Conservation (phyloP, 2,797 vertebrate genomes). For the Valencia hispanica region DNA sequence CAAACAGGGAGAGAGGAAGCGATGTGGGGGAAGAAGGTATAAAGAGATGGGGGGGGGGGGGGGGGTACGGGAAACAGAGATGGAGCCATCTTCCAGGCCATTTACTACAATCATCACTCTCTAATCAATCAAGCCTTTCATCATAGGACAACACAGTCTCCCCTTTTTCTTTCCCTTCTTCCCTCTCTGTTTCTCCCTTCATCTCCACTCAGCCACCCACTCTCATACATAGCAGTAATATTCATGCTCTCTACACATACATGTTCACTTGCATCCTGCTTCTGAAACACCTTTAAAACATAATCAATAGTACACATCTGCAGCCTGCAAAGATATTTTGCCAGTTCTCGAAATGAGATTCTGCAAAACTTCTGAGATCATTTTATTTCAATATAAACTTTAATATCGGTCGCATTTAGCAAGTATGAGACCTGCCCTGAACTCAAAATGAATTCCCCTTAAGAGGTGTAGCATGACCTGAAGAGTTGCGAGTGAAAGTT, state of each 20-base stretch:
- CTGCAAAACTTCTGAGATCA: not conserved
- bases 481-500: slow-evolving; percentile 40
- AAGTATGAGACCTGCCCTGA: slow-evolving; percentile 1
- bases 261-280: slow-evolving; percentile 23
- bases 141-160: slow-evolving; percentile 80
- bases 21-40: slow-evolving; percentile 74
- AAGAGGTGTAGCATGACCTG: slow-evolving; percentile 45
- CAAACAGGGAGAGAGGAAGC: slow-evolving; percentile 59
- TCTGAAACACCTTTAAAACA: slow-evolving; percentile 3
- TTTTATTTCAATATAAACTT: not conserved
- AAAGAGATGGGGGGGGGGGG: slow-evolving; percentile 78
- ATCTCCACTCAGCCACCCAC: slow-evolving; percentile 59
- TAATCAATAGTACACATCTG: not conserved
- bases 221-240: slow-evolving; percentile 53
- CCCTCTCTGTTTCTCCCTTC: slow-evolving; percentile 47
- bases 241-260: slow-evolving; percentile 34
- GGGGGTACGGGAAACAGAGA: slow-evolving; percentile 74
- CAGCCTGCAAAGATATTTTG: not conserved
- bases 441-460: slow-evolving; percentile 21
- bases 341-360: not conserved
- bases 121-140: slow-evolving; percentile 89
- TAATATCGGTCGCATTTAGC: slow-evolving; percentile 3
- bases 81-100: slow-evolving; percentile 85
- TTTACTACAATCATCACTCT: slow-evolving; percentile 86
- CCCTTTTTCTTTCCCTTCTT: slow-evolving; percentile 51